Conservation (phyloP, 2,797 vertebrate species). For the Chiroxiphia lanceolata region DNA sequence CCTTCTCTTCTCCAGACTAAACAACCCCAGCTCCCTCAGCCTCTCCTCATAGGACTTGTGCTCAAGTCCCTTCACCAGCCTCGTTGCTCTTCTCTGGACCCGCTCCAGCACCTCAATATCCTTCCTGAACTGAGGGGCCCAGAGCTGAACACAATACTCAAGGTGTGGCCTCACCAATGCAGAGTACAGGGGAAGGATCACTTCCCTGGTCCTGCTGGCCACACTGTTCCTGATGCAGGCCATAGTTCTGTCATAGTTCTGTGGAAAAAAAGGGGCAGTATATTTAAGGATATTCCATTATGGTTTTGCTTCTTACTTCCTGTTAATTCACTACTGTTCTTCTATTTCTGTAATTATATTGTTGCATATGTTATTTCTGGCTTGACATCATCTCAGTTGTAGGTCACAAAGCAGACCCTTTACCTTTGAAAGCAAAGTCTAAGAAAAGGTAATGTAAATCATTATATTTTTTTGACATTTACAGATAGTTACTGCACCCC, state of each 20-base stretch:
- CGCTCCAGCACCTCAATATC: too few species aligned
- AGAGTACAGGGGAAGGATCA: too few species aligned
- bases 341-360: neutral
- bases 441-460: neutral
- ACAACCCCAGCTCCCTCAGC: too few species aligned
- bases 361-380: neutral
- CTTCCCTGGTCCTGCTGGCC: too few species aligned
- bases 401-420: neutral
- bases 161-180: too few species aligned
- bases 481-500: neutral
- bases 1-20: too few species aligned
- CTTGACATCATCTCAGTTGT: neutral
- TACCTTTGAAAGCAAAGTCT: neutral
- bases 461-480: neutral
- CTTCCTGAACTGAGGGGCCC: too few species aligned
- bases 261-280: neutral
- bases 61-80: too few species aligned
- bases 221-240: too few species aligned
- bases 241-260: neutral
- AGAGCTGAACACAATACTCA: too few species aligned
- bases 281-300: neutral
- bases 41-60: too few species aligned
- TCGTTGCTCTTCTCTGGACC: too few species aligned
- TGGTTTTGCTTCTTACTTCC: neutral
- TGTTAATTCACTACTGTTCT: neutral